Evolutionary conservation across 2,797 vertebrate species (phyloP).

Genomic region (Percopsis omiscomaycus): DNA sequence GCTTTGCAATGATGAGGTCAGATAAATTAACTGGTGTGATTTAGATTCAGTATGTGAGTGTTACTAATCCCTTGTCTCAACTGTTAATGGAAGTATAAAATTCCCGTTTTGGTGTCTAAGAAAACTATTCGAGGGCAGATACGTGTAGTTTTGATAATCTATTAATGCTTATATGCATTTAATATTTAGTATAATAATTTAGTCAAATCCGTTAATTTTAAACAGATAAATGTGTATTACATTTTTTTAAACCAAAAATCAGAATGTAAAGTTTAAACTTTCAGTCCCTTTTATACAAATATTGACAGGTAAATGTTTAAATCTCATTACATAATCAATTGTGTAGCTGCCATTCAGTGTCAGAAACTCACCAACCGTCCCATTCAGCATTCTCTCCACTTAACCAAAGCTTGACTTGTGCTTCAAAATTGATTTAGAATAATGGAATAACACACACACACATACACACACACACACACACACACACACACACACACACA

Average conservation of each 20-base stretch:
- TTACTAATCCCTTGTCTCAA: no score
- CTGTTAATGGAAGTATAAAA: no score
- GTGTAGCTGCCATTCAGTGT: constrained; percentile 9
- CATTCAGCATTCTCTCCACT: constrained; percentile 68
- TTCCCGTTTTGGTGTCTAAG: no score
- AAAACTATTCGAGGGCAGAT: no score
- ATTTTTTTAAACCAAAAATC: neutral
- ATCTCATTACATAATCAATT: neutral
- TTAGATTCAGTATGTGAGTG: neutral
- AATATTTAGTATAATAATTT: no score
- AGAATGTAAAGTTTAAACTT: no score
- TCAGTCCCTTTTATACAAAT: no score
- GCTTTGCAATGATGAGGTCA: neutral
- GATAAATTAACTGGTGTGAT: neutral
- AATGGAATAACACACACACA: neutral
- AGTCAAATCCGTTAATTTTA: no score
- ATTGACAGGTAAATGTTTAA: neutral
- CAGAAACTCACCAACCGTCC: constrained; percentile 21
- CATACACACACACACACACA: neutral
- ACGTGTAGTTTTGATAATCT: no score
- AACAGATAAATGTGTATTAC: neutral
- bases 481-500: neutral
- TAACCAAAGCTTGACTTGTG: constrained; percentile 42
- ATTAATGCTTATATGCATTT: no score
- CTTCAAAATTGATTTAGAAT: constrained; percentile 13